These are phyloP conservation scores for Eumerus sabulonum DNA, from an alignment of 2,888 invertebrate species.

Conservation along the genomic window DNA sequence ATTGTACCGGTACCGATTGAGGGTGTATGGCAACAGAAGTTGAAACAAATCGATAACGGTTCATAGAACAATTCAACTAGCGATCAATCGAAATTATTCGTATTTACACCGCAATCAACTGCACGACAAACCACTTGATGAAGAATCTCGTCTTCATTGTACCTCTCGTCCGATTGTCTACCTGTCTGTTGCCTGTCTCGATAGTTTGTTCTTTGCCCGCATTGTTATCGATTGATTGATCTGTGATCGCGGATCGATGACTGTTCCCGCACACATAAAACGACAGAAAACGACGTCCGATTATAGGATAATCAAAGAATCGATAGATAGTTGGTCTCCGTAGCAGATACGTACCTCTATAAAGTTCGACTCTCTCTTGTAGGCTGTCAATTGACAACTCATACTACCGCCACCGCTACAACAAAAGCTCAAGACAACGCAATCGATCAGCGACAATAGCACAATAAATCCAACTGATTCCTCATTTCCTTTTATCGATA, in stretches of 20 bases:
- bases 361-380: no score
- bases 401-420: no score
- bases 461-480: slow-evolving; percentile 53
- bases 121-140: background rate
- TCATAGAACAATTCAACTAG: slow-evolving; percentile 21
- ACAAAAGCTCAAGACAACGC: background rate
- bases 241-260: slow-evolving; percentile 38
- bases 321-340: background rate
- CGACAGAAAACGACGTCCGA: slow-evolving; percentile 32
- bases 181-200: no score
- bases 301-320: slow-evolving; percentile 30
- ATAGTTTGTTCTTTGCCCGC: slow-evolving; percentile 10
- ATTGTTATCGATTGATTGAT: slow-evolving; percentile 50
- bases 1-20: no score
- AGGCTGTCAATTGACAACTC: no score
- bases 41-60: slow-evolving; percentile 4
- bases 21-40: no score
- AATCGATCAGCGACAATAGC: slow-evolving; percentile 45
- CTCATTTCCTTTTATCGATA: slow-evolving; percentile 56
- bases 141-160: background rate
- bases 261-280: slow-evolving; percentile 44
- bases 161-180: no score
- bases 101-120: slow-evolving; percentile 30
- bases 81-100: slow-evolving; percentile 41
- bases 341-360: no score